A percentile compares a stretch with the other conserved stretches of the same genome.
These are phyloP conservation scores for Labia minor DNA, from an alignment of 2,888 invertebrate species.

Conservation along the genomic window DNA sequence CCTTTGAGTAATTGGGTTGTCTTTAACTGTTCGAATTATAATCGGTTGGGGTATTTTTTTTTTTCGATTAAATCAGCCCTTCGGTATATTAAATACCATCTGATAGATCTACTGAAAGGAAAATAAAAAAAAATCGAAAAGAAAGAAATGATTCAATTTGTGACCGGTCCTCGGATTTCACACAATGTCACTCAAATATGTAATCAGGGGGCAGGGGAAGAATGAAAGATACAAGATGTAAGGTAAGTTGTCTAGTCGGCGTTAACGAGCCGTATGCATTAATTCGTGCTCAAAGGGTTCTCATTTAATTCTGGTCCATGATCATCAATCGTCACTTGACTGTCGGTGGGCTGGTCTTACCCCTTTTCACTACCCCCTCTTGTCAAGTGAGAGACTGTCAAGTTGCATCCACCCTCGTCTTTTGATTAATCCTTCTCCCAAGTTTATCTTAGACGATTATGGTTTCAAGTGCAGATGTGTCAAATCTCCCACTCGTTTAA, in stretches of 20 bases:
- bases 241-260: not conserved
- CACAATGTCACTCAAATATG: not conserved
- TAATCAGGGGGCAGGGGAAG: not conserved
- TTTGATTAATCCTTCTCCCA: not conserved
- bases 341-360: not conserved
- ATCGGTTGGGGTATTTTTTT: not conserved
- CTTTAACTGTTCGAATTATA: not conserved
- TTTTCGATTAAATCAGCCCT: not conserved
- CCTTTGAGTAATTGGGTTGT: not conserved
- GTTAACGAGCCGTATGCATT: not conserved
- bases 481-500: too few relatives aligned
- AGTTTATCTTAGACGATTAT: not conserved
- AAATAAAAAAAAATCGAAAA: not conserved
- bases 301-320: not conserved
- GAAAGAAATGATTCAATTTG: not conserved
- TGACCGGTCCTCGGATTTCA: not conserved
- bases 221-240: not conserved
- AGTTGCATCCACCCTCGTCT: not conserved
- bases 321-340: slow-evolving; percentile 2
- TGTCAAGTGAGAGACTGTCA: not conserved
- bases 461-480: not conserved
- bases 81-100: not conserved
- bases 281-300: not conserved
- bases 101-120: not conserved
- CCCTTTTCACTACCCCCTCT: not conserved